Percentiles rank a stretch among this genome's conserved stretches.
These are phyloP conservation scores for Drosophila varians DNA, from an alignment of 1,140 invertebrate genomes.

Conservation along the genomic window DNA sequence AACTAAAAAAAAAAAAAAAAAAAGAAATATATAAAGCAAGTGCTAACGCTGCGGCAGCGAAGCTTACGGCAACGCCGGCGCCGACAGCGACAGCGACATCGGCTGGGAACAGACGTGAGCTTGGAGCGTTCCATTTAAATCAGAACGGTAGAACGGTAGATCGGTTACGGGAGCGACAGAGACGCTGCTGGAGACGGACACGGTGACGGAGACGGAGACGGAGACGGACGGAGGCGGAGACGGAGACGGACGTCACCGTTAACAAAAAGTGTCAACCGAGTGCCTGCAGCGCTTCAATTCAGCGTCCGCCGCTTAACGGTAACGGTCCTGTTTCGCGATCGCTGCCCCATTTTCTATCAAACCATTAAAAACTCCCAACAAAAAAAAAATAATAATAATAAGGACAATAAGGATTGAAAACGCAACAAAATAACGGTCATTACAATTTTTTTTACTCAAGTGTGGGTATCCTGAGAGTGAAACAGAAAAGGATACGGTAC, in stretches of 20 bases:
- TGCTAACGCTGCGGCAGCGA: slow-evolving; percentile 28
- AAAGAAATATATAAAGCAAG: slow-evolving; percentile 1
- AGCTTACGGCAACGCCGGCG: slow-evolving; percentile 18
- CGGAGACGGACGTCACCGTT: slow-evolving; percentile 44
- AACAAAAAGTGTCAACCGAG: slow-evolving; percentile 73
- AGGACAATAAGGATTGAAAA: no score
- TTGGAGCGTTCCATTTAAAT: slow-evolving; percentile 75
- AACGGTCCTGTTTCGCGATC: slow-evolving; percentile 68
- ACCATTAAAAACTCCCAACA: no score
- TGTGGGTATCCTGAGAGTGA: slow-evolving; percentile 36
- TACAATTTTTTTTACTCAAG: slow-evolving; percentile 27
- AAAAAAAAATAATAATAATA: background rate
- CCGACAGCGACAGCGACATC: slow-evolving; percentile 32
- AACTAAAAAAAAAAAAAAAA: background rate
- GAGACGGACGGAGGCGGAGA: slow-evolving; percentile 28
- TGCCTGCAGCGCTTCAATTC: slow-evolving; percentile 71
- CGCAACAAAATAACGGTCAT: slow-evolving; percentile 2
- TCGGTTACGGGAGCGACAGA: slow-evolving; percentile 41
- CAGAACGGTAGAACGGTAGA: slow-evolving; percentile 35
- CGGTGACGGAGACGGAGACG: slow-evolving; percentile 20
- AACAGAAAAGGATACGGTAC: background rate
- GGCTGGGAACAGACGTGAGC: slow-evolving; percentile 68
- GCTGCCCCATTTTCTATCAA: background rate
- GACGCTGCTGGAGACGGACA: slow-evolving; percentile 27
- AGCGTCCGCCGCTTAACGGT: slow-evolving; percentile 74